Base-by-base conservation (phyloP, 2,888 invertebrate genomes). In the Amaurobius ferox region DNA sequence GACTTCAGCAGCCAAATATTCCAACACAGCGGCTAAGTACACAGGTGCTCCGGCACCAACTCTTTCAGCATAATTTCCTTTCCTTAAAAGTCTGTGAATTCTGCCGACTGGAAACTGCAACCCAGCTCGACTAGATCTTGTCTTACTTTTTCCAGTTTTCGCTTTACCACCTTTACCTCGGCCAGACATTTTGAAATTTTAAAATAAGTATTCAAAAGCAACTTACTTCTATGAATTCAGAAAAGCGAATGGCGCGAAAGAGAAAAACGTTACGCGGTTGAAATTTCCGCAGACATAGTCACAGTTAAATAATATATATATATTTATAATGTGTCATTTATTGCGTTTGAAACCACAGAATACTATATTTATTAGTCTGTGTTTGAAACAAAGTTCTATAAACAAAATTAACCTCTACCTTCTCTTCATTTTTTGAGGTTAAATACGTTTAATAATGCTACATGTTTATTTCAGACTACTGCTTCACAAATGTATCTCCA, bases 1-100 rank as follows among this genome's bases (percentile, higher is more conserved):
- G 26, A 94, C 93, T 92, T 95, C 95, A 29, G 95, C 95, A 0
- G 94, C 93, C 32, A 94, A 90, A 88, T 94, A 94, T 89, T 94
- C 94, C 90, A 94, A 90, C 0, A 93, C 94, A 1, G 91, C 91
- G n/a, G 91, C 91, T 48, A 91, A 83, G 85, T 91, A 91, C 2
- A 91, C 91, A 23, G 91, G 91, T 9, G 91, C 90, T 62, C 91
- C 91, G 29, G 90, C 91, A 40, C 91, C 91, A 9, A 91, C 90
- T 35, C 90, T 5, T 40, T 93, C 93, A 0, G 94, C 94, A 86
- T 90, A 91, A 85, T 91, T 91, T 29, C 91, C 91, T 78, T 88
- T 88, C 26, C 88, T 61, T 1, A 88, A 62, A n/a, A 88, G 74
- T 19, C 88, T 78, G 26, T 88, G 88, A 55, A 88, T 86, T 40